Base-by-base conservation (phyloP, 2,797 vertebrate species). In the Smutsia gigantea region DNA sequence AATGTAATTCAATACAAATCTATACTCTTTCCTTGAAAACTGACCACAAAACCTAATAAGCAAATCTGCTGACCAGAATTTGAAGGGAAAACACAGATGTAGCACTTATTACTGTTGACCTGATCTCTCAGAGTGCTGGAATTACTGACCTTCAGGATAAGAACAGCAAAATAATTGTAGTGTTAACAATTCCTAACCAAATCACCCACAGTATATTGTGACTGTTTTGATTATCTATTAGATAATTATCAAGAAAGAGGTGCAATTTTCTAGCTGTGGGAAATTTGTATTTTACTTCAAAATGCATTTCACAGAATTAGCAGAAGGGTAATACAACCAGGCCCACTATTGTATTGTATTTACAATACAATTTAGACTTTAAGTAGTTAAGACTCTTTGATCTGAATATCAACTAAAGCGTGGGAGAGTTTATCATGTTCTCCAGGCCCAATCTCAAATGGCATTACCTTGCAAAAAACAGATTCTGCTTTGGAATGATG, bases 401-500 rank as follows among this genome's bases (percentile, higher is more conserved):
- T 46, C 34, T 88, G 39, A 39, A 5, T 23, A 18, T 46, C 27
- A 59, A 4, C 1, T 8, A 39, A 11, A 19, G 1, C 39, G 1
- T 55, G 34, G 34, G 21, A 51, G 17, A 61, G 18, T 55, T 49
- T 4, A 81, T 77, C 1, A 0, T 6, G 2, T 5, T 9, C 2
- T 78, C 63, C 2, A 72, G 15, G n/a, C 84, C 57, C 46, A 57
- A 51, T 83, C 61, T 79, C 7, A 74, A 92, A 10, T 92, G 95
- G 17, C 64, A 93, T 13, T 13, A 14, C 25, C 3, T n/a, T 82
- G 34, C 19, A 27, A 10, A 85, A 39, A 66, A 55, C 39, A 69
- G 66, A 0, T 84, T 51, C 84, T 93, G 78, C 1, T 95, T 74
- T 71, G 92, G 77, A 87, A 78, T 53, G 42, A 93, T 27, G 78